Percentiles rank a stretch among this genome's conserved stretches.
Evolutionary conservation across 2,113 vertebrate genomes (phyloP).

Genomic region (Rhinopomastus cyanomelas): DNA sequence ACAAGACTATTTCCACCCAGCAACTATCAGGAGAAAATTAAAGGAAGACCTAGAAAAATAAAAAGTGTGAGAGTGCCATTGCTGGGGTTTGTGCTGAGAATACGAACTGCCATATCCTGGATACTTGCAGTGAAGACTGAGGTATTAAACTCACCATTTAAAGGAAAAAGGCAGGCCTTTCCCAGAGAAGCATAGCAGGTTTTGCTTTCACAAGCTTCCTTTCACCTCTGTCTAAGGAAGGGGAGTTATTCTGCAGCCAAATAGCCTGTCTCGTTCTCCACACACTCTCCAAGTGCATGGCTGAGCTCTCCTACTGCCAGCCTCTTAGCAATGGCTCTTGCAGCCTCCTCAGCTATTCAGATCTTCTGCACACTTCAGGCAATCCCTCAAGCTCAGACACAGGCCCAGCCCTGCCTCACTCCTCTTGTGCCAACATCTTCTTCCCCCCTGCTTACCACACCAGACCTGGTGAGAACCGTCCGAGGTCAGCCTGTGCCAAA

Average conservation of each 20-base stretch:
- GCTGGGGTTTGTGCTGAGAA: not conserved
- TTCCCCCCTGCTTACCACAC: not conserved
- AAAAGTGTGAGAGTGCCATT: not conserved
- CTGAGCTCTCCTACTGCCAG: not conserved
- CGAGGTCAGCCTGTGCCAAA: not conserved
- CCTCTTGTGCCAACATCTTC: not conserved
- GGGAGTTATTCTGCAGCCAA: not conserved
- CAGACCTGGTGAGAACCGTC: not conserved
- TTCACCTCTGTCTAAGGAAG: not conserved
- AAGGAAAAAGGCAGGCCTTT: not conserved
- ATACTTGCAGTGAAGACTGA: not conserved
- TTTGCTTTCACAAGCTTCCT: not conserved
- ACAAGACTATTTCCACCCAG: not conserved
- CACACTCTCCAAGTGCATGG: not conserved
- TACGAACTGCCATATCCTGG: not conserved
- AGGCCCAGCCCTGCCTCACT: not conserved
- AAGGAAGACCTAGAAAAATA: not conserved
- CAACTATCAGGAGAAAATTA: not conserved
- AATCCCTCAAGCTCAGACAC: not conserved
- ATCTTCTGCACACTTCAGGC: not conserved
- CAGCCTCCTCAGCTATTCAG: not conserved
- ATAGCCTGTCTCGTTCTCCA: not conserved
- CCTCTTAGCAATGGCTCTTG: not conserved
- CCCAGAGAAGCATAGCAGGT: not conserved
- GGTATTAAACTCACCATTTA: not conserved